Evolutionary conservation across 2,113 vertebrate genomes (phyloP).

Genomic region (Glareola pratincola): DNA sequence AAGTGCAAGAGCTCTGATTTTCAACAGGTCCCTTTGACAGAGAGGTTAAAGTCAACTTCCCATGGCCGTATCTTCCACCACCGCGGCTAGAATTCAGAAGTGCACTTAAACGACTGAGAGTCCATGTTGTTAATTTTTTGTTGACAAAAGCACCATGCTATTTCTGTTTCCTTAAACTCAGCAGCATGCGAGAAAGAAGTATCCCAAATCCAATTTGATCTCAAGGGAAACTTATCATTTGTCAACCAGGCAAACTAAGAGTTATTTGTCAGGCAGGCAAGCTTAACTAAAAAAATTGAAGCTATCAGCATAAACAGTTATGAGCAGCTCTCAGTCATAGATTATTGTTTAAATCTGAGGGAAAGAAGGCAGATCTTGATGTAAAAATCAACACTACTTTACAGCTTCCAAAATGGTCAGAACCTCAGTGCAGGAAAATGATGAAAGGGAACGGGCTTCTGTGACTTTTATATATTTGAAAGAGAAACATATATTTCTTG

Average conservation of each 20-base stretch:
- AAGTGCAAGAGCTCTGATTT: background rate
- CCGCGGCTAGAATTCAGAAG: background rate
- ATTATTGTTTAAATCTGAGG: background rate
- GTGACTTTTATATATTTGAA: background rate
- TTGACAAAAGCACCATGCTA: background rate
- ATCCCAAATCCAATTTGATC: background rate
- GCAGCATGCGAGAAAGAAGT: background rate
- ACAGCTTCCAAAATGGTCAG: background rate
- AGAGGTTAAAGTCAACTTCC: background rate
- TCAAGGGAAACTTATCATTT: background rate
- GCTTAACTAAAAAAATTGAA: background rate
- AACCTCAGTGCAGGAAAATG: background rate
- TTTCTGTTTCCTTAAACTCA: background rate
- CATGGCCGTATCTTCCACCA: background rate
- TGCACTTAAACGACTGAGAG: background rate
- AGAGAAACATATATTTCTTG: background rate
- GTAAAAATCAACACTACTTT: background rate
- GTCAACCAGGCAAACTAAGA: background rate
- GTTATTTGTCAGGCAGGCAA: background rate
- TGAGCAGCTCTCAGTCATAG: background rate
- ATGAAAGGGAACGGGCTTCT: background rate
- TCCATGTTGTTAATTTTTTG: background rate
- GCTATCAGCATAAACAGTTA: background rate
- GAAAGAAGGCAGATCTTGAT: background rate
- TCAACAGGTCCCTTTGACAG: background rate